Base-by-base conservation (phyloP, 2,888 invertebrate genomes). In the Crioceris asparagi region DNA sequence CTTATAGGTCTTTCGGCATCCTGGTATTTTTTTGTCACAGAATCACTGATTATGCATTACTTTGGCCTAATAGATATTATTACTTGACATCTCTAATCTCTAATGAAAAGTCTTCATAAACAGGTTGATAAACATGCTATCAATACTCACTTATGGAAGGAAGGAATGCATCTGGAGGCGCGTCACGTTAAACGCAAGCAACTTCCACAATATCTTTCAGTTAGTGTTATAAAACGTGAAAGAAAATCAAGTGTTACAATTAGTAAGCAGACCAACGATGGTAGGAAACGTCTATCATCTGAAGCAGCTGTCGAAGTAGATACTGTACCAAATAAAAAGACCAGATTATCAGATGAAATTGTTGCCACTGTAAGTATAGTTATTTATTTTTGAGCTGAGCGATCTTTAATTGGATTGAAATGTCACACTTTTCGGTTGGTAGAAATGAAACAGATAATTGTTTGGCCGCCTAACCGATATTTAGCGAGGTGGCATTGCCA, bases 171-270 rank as follows among this genome's bases (percentile, higher is more conserved):
- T 52, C 74, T 85, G 25, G 83, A 92, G 69, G 90, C 90, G 1
- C 79, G 84, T 12, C 86, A 92, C 64, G 91, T 93, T 0, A 83
- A 83, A 46, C 77, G 81, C 57, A 85, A 79, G 45, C 81, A 83
- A 51, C 67, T 87, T 25, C 71, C 72, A 46, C 77, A 78, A 55
- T 87, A 84, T 65, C 66, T 86, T 44, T 75, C 83, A 5, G 71
- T 74, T 8, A 75, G 76, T 47, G 69, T 83, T 44, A 60, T 83
- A 29, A 80, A 77, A 57, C 72, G 80, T 25, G 85, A 84, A 59
- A 71, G 80, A 40, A 81, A 80, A 54, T 71, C 73, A 16, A 75
- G 75, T 25, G 41, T 51, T 15, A 41, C 50, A 27, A 15, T 12
- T 14, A 27, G 27, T 1, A 51, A 43, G 12, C 55, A 49, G 23